phyloP scores from a whole-genome alignment of 2,113 vertebrate species.

The Montifringilla adamsi region DNA sequence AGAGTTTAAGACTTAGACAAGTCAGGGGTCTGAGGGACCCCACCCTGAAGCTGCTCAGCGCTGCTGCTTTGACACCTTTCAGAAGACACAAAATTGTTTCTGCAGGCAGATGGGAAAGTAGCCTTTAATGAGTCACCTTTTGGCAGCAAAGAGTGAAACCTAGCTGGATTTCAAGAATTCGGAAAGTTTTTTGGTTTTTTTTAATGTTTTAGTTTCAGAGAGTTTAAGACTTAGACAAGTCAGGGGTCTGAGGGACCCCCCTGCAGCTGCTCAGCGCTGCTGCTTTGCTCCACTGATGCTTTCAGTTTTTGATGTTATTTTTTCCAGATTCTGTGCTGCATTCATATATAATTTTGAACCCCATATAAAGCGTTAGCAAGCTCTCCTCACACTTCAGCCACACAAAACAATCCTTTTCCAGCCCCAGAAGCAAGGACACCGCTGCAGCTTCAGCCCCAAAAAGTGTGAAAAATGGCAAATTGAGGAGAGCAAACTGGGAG shows the following conservation, averaged over 20 bases:
- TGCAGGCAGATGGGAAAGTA: no score
- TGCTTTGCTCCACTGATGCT: no score
- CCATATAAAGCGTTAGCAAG: neutral
- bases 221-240: no score
- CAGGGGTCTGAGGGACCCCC: no score
- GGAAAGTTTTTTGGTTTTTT: no score
- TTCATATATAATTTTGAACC: accelerated
- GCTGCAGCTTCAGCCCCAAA: neutral
- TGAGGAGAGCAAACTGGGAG: neutral
- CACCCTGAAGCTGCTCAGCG: neutral
- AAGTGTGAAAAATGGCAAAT: neutral
- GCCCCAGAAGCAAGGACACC: neutral
- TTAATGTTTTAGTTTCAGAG: no score
- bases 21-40: neutral
- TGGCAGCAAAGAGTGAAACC: no score
- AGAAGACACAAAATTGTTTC: no score
- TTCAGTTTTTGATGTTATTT: accelerated
- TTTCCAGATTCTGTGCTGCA: neutral
- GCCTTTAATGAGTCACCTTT: no score
- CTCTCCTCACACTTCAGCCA: neutral
- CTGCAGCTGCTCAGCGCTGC: no score
- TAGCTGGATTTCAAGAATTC: no score
- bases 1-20: neutral
- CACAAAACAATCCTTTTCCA: neutral
- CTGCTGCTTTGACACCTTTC: no score